Base-by-base conservation (phyloP, 1,140 invertebrate species). In the Drosophila novamexicana region DNA sequence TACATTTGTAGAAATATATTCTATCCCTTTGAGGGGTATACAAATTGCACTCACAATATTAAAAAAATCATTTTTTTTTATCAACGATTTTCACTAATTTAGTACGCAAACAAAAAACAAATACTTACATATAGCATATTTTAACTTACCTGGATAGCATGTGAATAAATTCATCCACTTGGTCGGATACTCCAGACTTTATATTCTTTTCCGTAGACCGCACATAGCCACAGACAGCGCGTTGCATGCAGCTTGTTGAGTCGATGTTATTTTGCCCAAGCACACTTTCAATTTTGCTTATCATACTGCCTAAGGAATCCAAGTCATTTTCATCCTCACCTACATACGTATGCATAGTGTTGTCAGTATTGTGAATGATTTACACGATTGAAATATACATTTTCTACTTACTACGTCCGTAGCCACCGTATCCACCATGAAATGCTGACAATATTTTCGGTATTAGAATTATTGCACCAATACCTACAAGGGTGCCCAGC, bases 401-500 rank as follows among this genome's bases (percentile, higher is more conserved):
- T 10, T 39, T 40, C 7, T 10, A 91, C 93, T 94, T 93, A 96
- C 96, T 96, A 93, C 96, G 94, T 14, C 94, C 95, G 66, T 95
- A 95, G 44, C 94, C 93, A n/a, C 94, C 94, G 56, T 96, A 95
- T 2, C 94, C 94, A 39, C 95, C 95, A 1, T 95, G 94, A 47
- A 97, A 94, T 0, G 96, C 93, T 44, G 95, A 94, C 1, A 97
- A 93, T 18, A 97, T 88, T 91, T 97, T 97, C 0, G 96, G 96
- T 29, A 97, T 93, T 0, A 97, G 94, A 8, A 97, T 93, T 44
- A 97, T 94, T 2, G 96, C 96, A 22, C 96, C 96, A 36, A 97
- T 94, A 2, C 96, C 96, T 47, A 97, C 93, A 0, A 97, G 94
- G 7, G 96, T 96, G 0, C 96, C 96, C 7, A 97, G 91, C 3